phyloP scores from a whole-genome alignment of 2,113 vertebrate genomes.

The Noturus placidus region DNA sequence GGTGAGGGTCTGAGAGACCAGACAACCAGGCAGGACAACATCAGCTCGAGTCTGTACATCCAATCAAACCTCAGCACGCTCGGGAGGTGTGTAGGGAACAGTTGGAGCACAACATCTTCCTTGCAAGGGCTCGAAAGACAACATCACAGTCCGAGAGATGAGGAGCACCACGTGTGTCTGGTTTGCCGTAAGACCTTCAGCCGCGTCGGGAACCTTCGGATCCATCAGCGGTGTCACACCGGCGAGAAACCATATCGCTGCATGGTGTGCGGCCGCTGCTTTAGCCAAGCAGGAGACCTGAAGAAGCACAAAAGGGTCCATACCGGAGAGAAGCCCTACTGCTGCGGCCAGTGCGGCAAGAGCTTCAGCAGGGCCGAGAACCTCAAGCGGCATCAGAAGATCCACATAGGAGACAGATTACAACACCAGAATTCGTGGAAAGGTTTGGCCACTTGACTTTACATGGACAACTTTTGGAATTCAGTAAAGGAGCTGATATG shows the following conservation, averaged over 20 bases:
- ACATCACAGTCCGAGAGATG: slow-evolving; percentile 38
- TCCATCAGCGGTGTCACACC: slow-evolving; percentile 73
- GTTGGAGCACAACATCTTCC: slow-evolving; percentile 39
- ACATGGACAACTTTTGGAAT: background rate
- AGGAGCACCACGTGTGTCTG: slow-evolving; percentile 60
- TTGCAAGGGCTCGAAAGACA: slow-evolving; percentile 46
- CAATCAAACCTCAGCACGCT: slow-evolving; percentile 38
- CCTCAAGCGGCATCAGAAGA: slow-evolving; percentile 73
- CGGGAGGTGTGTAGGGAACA: slow-evolving; percentile 42
- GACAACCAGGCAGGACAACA: background rate
- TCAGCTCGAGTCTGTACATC: slow-evolving; percentile 25
- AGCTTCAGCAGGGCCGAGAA: slow-evolving; percentile 74
- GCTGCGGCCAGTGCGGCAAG: slow-evolving; percentile 73
- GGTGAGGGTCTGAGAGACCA: background rate
- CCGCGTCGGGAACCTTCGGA: slow-evolving; percentile 67
- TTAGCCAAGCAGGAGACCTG: slow-evolving; percentile 72
- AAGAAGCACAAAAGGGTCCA: slow-evolving; percentile 75
- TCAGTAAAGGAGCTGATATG: background rate
- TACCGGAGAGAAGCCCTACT: slow-evolving; percentile 75
- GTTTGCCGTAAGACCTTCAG: slow-evolving; percentile 73
- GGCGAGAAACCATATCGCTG: slow-evolving; percentile 75
- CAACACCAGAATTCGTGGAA: slow-evolving; percentile 60
- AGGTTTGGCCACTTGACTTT: slow-evolving; percentile 9
- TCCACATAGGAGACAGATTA: slow-evolving; percentile 65
- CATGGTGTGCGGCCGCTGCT: slow-evolving; percentile 68